Base-by-base conservation (phyloP, 2,113 vertebrate species). In the Pollimyrus isidori region DNA sequence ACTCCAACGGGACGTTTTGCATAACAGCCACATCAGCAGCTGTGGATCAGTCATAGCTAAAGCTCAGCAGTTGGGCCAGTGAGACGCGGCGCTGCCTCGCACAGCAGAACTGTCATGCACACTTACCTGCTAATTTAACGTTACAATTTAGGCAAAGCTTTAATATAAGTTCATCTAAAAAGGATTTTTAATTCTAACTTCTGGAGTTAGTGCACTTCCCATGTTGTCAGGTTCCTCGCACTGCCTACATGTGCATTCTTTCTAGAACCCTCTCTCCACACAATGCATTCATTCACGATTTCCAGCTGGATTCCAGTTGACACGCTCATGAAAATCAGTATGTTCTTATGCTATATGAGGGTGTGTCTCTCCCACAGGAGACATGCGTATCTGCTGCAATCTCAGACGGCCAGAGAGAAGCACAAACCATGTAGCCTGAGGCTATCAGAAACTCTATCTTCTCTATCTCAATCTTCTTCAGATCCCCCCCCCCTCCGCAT, bases 21-120 rank as follows among this genome's bases (percentile, higher is more conserved):
- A 48, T 62, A 89, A 42, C 76, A 30, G 76, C 88, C 76, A 83
- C 76, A 52, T 89, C 88, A 46, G 76, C 88, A 56, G 88, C 21
- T 86, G n/a, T 13, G 15, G n/a, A 50, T 2, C 48, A 11, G 23
- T 50, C 23, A 10, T 9, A 86, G 23, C 46, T 50, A 26, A 53
- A 35, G 49, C 17, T 26, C n/a, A 15, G 4, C 23, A n/a, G 26
- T 10, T n/a, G 17, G 49, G 23, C 23, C 82, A 85, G 42, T 48
- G 1, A 49, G 6, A 85, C 17, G 23, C 46, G 3, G 5, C 17
- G 19, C 35, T 76, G 69, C 49, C n/a, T 85, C 4, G n/a, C 23
- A 50, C 30, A 48, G 9, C n/a, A 7, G 83, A 26, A 86, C 30
- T 80, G 30, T 4, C 15, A 50, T 7, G 30, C 26, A 50, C 3